Base-by-base conservation (phyloP, 2,888 invertebrate species). In the Elaeidobius kamerunicus region DNA sequence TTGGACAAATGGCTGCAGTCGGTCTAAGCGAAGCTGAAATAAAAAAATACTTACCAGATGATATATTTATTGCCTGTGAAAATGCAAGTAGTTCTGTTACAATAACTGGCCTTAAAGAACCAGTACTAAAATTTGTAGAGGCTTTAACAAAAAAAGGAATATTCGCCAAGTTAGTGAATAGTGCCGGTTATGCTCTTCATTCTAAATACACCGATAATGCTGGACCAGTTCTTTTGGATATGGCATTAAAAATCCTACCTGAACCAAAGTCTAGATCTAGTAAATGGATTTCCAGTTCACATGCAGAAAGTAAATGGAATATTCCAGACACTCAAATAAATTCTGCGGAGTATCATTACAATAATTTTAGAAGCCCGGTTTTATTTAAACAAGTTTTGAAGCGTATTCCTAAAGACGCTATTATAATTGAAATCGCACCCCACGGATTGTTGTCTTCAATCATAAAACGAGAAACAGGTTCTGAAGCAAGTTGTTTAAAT, bases 281-380 rank as follows among this genome's bases (percentile, higher is more conserved):
- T 0, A 83, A 84, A 55, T 96, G 96, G 96, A 72, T 95, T 6
- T 91, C 91, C 53, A 85, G 91, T 0, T 93, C 93, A 0, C 79
- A 63, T n/a, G 56, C 58, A 1, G 56, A 61, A 35, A 36, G 39
- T 11, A 52, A 83, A 42, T 92, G 91, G 92, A 80, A 82, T 35
- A 78, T 81, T 1, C 72, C 81, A 0, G 76, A 80, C 23, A 82
- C 85, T 0, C 74, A 79, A 57, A 50, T 56, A 12, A 61, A 84
- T 1, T 91, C 91, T 0, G 88, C 94, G 2, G 91, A 91, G 61
- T 96, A 96, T 69, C 91, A 91, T 67, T 86, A 87, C 1, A 91
- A 91, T 67, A 94, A 92, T 69, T 75, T 91, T 17, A 71, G 89
- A 67, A 88, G 78, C 77, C 66, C 73, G 57, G 72, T 77, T 0